Percentiles rank a stretch among this genome's conserved stretches.
Evolutionary conservation across 2,888 invertebrate genomes (phyloP).

Genomic region (Eupithecia centaureata): DNA sequence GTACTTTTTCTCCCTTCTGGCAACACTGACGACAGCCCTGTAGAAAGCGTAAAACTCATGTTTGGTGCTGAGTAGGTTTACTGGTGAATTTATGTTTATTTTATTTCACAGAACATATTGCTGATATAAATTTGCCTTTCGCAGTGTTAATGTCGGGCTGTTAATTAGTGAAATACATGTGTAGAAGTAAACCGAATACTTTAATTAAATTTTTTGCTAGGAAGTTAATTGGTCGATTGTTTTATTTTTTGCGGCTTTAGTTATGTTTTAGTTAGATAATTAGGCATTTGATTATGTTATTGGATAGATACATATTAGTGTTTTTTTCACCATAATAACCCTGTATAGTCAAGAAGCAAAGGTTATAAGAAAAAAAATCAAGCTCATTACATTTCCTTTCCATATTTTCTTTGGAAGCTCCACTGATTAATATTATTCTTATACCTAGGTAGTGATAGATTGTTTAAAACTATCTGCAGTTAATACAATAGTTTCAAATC

Average conservation of each 20-base stretch:
- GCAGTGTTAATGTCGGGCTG: neutral
- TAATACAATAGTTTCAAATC: no score
- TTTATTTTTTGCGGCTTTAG: neutral
- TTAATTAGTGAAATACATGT: neutral
- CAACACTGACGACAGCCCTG: neutral
- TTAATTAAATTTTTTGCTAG: no score
- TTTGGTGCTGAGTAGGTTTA: neutral
- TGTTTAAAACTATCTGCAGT: no score
- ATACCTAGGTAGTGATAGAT: no score
- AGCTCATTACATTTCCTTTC: no score
- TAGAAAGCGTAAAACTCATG: conserved; percentile 1
- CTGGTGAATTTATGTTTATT: conserved; percentile 5
- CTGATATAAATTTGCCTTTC: conserved; percentile 4
- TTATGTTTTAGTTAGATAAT: neutral
- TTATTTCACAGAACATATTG: neutral
- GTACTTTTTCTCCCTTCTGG: neutral
- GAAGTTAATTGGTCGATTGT: neutral
- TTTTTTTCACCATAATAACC: neutral
- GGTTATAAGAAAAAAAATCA: neutral
- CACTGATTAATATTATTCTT: no score
- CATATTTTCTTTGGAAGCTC: no score
- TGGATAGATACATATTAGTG: neutral
- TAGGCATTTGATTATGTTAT: neutral
- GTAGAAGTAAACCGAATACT: neutral
- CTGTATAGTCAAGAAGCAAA: neutral